Conservation (phyloP, 2,888 invertebrate species). For the Diarsia brunnea region DNA sequence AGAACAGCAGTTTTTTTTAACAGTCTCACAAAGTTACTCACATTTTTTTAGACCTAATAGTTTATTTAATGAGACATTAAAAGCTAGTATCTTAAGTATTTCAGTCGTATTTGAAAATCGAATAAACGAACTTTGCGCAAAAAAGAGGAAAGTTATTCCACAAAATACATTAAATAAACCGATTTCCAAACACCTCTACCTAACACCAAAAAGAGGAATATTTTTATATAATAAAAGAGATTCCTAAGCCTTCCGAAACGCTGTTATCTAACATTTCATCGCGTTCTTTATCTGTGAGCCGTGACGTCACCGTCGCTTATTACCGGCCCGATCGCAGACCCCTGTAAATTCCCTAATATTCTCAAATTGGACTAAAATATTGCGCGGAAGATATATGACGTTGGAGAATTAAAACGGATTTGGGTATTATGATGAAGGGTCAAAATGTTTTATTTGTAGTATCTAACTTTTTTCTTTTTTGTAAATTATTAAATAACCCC, state of each 20-base stretch:
- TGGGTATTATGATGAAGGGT: constrained; percentile 16
- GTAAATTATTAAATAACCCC: no score
- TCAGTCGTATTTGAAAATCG: background rate
- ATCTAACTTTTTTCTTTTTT: no score
- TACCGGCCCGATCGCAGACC: constrained; percentile 61
- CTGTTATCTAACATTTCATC: constrained; percentile 63
- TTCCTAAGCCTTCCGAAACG: constrained; percentile 60
- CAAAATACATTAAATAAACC: constrained; percentile 16
- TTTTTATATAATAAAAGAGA: constrained; percentile 60
- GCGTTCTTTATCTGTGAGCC: constrained; percentile 61
- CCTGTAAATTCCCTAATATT: constrained; percentile 63
- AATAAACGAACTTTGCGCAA: background rate
- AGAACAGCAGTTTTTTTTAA: no score
- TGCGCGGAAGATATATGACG: constrained; percentile 54
- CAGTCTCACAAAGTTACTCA: background rate
- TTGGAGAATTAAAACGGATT: constrained; percentile 56
- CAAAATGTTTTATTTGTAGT: background rate
- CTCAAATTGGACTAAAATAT: constrained; percentile 63
- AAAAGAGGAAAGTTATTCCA: background rate
- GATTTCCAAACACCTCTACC: constrained; percentile 32
- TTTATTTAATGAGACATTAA: no score
- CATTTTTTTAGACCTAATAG: background rate
- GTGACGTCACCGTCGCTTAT: constrained; percentile 64
- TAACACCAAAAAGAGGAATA: constrained; percentile 50
- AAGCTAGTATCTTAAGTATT: no score